A percentile compares a stretch with the other conserved stretches of the same genome.
phyloP scores from a whole-genome alignment of 2,888 invertebrate species.

The Ametastegia equiseti region DNA sequence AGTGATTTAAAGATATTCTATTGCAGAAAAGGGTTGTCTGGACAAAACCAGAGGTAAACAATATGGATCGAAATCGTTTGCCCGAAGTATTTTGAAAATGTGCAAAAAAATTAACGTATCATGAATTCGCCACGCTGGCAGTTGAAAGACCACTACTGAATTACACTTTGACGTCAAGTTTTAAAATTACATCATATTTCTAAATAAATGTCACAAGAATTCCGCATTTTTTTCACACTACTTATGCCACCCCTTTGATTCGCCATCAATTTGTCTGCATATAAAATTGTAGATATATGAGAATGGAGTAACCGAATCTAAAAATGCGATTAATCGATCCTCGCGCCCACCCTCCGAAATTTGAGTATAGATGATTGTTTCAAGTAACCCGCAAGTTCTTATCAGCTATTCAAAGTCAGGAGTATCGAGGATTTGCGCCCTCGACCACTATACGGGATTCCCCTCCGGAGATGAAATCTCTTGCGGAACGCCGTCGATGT shows the following conservation, averaged over 20 bases:
- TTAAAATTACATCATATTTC: no score
- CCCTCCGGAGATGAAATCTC: slow-evolving; percentile 34
- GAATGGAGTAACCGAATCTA: neutral
- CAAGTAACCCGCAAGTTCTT: slow-evolving; percentile 2
- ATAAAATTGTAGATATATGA: neutral
- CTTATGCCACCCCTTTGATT: neutral
- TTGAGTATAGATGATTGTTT: slow-evolving; percentile 11
- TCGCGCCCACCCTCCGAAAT: neutral
- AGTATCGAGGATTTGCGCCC: slow-evolving; percentile 4
- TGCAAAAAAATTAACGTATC: no score
- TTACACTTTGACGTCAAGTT: no score
- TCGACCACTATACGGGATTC: neutral
- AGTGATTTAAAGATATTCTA: no score
- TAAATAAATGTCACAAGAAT: no score
- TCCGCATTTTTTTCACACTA: no score
- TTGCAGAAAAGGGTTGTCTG: no score
- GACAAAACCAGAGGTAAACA: no score
- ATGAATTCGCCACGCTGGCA: no score
- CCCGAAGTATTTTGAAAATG: no score
- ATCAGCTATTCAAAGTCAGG: slow-evolving; percentile 20
- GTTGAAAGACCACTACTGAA: no score
- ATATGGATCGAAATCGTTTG: no score
- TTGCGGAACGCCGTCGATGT: slow-evolving; percentile 17
- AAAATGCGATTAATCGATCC: neutral
- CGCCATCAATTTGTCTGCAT: neutral